phyloP scores from a whole-genome alignment of 2,888 invertebrate species.

The Choreutis nemorana region DNA sequence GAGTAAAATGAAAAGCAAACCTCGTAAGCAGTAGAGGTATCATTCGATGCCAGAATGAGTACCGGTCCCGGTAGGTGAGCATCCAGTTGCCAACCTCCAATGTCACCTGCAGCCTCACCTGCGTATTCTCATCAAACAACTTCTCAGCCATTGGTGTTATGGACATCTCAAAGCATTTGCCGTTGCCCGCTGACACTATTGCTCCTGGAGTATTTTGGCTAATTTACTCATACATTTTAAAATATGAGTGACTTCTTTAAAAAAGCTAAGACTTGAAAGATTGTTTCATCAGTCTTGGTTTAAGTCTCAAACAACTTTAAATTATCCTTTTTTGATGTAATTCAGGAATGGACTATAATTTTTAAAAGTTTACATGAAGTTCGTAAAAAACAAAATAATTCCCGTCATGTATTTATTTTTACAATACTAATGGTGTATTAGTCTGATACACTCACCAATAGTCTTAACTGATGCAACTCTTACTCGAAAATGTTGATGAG shows the following conservation, averaged over 20 bases:
- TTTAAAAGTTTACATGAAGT: no score
- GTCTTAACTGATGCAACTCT: constrained; percentile 78
- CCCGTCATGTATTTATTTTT: no score
- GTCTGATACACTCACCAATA: constrained; percentile 68
- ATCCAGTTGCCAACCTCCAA: constrained; percentile 82
- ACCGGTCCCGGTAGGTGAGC: constrained; percentile 80
- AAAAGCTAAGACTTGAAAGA: no score
- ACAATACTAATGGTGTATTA: no score
- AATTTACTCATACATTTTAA: not conserved
- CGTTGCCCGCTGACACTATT: constrained; percentile 73
- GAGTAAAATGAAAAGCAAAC: no score
- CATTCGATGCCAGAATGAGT: constrained; percentile 88
- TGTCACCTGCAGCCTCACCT: constrained; percentile 80
- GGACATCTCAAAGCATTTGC: constrained; percentile 75
- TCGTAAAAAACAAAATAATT: no score
- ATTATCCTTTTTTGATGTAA: no score
- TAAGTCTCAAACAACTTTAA: no score
- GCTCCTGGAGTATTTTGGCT: constrained; percentile 38
- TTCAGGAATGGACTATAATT: no score
- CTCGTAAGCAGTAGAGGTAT: constrained; percentile 87
- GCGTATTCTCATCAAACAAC: constrained; percentile 83
- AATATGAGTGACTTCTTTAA: no score
- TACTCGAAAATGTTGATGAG: constrained; percentile 85
- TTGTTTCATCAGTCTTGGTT: no score
- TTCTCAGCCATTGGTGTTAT: constrained; percentile 85